Base-by-base conservation (phyloP, 2,888 invertebrate species). In the Drosophila villosipedis region DNA sequence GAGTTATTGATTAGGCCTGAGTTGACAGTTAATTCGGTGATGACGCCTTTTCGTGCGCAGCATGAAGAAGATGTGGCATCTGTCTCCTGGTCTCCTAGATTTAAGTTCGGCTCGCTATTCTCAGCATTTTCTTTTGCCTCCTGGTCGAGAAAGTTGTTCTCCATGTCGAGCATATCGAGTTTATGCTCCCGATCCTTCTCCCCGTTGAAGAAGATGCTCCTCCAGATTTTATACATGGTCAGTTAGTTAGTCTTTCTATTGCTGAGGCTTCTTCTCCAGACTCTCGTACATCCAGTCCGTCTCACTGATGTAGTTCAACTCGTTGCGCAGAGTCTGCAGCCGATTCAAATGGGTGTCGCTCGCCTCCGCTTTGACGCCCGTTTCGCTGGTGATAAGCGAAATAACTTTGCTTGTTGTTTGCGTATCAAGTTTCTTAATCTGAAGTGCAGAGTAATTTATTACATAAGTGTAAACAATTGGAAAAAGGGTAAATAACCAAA, bases 231-330 rank as follows among this genome's bases (percentile, higher is more conserved):
- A 4, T 53, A 1, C 78, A 85, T 82, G 1, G 19, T 50, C 19
- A 28, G 19, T 10, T n/a, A 30, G 25, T 0, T 43, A 55, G 16
- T 9, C 22, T 4, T 5, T n/a, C 10, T 57, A 50, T 41, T 84
- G 84, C 47, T 81, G 74, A 7, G 79, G 76, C 43, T 91, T 92
- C 64, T 95, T 96, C 76, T 96, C 96, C 83, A 95, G 94, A 49
- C 95, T 94, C 61, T 96, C 95, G 94, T 96, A 97, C 93, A 96
- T 96, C 97, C 97, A 97, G 90, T 96, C 96, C 0, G 97, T 97
- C 63, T 95, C 95, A 91, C 96, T 96, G n/a, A 97, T 93, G 91
- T 95, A 96, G 80, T 96, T 96, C 66, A 97, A 93, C 93, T 97
- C 96, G 92, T 96, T 96, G 69, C 97, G 94, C 47, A 97, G 92